A percentile compares a stretch with the other conserved stretches of the same genome.
phyloP scores from a whole-genome alignment of 1,140 invertebrate species.

The Protaetia brevitarsis region DNA sequence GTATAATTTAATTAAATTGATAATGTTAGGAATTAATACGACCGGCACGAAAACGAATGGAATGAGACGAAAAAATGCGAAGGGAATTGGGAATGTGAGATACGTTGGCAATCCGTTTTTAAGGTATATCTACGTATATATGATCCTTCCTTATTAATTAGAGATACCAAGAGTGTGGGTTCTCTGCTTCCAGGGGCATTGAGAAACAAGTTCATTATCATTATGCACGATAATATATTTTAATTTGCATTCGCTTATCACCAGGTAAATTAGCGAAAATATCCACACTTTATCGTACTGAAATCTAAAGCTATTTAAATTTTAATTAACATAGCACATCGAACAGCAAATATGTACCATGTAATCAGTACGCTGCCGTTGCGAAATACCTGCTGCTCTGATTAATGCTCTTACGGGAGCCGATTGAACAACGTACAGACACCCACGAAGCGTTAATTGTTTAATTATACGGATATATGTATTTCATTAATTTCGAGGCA shows the following conservation, averaged over 20 bases:
- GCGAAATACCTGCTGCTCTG: neutral
- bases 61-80: neutral
- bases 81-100: neutral
- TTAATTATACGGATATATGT: slow-evolving; percentile 1
- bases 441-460: slow-evolving; percentile 15
- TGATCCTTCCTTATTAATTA: no score
- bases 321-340: neutral
- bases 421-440: neutral
- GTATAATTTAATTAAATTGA: slow-evolving; percentile 19
- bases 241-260: neutral
- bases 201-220: no score
- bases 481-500: slow-evolving; percentile 8
- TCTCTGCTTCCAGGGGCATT: no score
- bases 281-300: neutral
- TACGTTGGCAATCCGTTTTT: no score
- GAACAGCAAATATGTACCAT: neutral
- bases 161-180: no score
- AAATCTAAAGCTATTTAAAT: neutral
- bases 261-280: neutral
- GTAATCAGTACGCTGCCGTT: neutral
- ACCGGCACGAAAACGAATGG: slow-evolving; percentile 12
- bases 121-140: no score
- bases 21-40: slow-evolving; percentile 5
- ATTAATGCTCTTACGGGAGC: slow-evolving; percentile 1
- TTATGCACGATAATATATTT: no score